Base-by-base conservation (phyloP, 2,797 vertebrate species). In the Tenualosa ilisha region DNA sequence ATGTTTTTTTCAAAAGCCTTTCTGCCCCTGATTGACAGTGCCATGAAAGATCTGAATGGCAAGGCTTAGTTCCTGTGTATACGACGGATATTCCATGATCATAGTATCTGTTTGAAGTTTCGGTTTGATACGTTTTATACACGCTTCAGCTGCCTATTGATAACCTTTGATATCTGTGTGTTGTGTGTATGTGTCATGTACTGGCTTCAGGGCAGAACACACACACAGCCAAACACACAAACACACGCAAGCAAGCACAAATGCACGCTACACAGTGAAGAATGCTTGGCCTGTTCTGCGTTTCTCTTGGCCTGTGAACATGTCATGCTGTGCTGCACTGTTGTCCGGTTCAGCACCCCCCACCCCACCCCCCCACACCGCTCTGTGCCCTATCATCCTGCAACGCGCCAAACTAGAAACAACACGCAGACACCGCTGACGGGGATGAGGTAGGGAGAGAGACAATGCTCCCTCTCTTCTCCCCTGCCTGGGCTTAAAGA, bases 401-500 rank as follows among this genome's bases (percentile, higher is more conserved):
- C 83, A n/a, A 53, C 37, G 65, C 37, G 37, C 89, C 85, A 87
- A 92, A 90, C 87, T 85, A 89, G 83, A 89, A 90, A 84, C 86
- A 90, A 91, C 89, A 91, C 65, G 6, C 65, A 72, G 65, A 46
- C 72, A 22, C 40, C 46, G 37, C 17, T 43, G 72, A 79, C 12
- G 72, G 40, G 72, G 87, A 86, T 83, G 81, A 68, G 88, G 86
- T 90, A 20, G 72, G 31, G 15, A 72, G 81, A 82, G 82, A 87
- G 81, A 87, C 88, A 88, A 86, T 87, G 65, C 83, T 89, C 83
- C 83, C 51, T 89, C 86, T 90, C 89, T 85, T 49, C 88, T 82
- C 82, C 54, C 4, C 26, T 83, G 37, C 84, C 72, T 65, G 82
- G 50, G 79, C 75, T 85, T 75, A 43, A 75, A 43, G 37, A 79